Percentiles rank a stretch among this genome's conserved stretches.
Evolutionary conservation across 1,140 invertebrate genomes (phyloP).

Genomic region (Papilio xuthus): DNA sequence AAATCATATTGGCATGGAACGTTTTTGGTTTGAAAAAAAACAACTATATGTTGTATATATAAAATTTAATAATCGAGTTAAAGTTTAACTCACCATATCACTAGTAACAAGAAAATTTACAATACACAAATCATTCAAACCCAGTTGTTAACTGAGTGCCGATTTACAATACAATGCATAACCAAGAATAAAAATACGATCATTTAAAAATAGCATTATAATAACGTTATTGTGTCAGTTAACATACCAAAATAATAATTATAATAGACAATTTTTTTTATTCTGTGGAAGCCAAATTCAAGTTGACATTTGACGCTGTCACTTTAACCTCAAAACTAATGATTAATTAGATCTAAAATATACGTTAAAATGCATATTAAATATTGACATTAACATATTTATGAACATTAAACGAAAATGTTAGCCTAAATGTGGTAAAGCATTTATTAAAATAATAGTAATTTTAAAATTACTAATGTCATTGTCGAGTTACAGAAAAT

Average conservation of each 20-base stretch:
- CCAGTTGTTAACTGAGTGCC: background rate
- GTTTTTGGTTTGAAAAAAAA: conserved; percentile 47
- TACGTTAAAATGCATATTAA: conserved; percentile 55
- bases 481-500: conserved; percentile 5
- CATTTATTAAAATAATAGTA: conserved; percentile 50
- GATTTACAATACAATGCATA: conserved; percentile 2
- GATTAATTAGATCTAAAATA: conserved; percentile 52
- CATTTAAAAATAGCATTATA: conserved; percentile 39
- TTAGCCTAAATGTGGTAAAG: conserved; percentile 70
- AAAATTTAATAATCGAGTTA: conserved; percentile 77
- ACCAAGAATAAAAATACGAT: conserved; percentile 40
- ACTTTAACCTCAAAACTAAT: conserved; percentile 48
- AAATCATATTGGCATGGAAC: too few relatives aligned
- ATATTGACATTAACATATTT: conserved; percentile 58
- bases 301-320: conserved; percentile 48
- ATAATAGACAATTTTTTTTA: conserved; percentile 46
- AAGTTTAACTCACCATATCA: conserved; percentile 66
- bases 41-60: conserved; percentile 60
- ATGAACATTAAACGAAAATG: conserved; percentile 53
- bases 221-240: conserved; percentile 18
- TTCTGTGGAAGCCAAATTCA: conserved; percentile 61
- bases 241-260: conserved; percentile 38
- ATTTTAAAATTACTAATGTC: conserved; percentile 22
- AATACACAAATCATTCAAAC: conserved; percentile 53
- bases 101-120: conserved; percentile 74